These are phyloP conservation scores for Stenodera caucasica DNA, from an alignment of 2,888 invertebrate genomes.

Conservation along the genomic window DNA sequence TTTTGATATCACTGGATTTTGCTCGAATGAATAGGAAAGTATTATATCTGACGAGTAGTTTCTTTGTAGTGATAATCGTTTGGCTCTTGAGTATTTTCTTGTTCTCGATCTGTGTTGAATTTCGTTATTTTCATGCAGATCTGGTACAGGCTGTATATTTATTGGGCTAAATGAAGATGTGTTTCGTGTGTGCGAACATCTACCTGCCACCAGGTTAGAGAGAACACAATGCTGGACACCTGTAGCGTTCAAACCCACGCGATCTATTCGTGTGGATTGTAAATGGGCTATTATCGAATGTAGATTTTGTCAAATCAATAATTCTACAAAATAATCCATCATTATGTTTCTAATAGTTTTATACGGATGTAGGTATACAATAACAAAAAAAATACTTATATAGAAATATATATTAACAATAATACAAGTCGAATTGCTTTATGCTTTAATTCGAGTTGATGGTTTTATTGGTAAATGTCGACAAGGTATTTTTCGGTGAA, in stretches of 20 bases:
- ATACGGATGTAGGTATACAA: no score
- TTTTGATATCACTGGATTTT: no score
- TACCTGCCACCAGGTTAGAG: conserved; percentile 45
- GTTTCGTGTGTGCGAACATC: conserved; percentile 45
- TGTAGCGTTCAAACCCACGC: conserved; percentile 48
- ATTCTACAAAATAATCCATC: no score
- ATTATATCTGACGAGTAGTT: no score
- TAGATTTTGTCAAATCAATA: no score
- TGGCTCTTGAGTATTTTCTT: no score
- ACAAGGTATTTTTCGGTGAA: not conserved
- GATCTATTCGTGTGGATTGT: conserved; percentile 47
- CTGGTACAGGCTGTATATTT: conserved; percentile 3
- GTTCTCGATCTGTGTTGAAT: not conserved
- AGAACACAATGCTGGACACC: conserved; percentile 38
- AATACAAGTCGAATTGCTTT: conserved; percentile 31
- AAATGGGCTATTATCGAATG: conserved; percentile 43
- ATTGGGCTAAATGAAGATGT: conserved; percentile 43
- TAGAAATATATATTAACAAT: not conserved
- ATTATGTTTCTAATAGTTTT: no score
- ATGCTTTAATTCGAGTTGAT: conserved; percentile 35
- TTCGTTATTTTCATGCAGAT: not conserved
- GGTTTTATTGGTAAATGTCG: conserved; percentile 31
- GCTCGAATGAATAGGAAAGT: no score
- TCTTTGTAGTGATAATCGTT: no score
- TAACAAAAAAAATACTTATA: no score